Percentiles rank a stretch among this genome's conserved stretches.
Evolutionary conservation across 2,888 invertebrate species (phyloP).

Genomic region (Andrena camellia): DNA sequence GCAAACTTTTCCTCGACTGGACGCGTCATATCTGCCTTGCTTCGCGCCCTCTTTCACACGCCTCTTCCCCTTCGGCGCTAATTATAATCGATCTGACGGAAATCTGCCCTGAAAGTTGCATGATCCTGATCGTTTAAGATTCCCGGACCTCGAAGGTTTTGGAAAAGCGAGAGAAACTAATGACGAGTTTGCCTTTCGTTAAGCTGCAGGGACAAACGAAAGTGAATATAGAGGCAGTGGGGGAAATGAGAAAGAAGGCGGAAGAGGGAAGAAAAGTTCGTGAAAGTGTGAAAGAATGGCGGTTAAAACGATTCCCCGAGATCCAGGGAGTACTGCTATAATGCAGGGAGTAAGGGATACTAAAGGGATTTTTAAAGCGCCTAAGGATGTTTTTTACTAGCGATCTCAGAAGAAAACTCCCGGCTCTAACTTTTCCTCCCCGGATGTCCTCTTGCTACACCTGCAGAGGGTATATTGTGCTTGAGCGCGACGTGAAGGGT

Average conservation of each 20-base stretch:
- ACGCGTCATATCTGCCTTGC: not conserved
- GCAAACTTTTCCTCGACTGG: constrained; percentile 49
- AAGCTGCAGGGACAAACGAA: not conserved
- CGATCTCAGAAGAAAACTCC: constrained; percentile 13
- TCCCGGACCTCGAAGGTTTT: not conserved
- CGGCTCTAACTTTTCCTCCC: constrained; percentile 11
- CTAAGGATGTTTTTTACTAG: not conserved
- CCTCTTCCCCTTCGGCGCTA: not conserved
- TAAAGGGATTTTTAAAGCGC: constrained; percentile 10
- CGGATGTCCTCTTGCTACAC: constrained; percentile 7
- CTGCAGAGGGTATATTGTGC: not conserved
- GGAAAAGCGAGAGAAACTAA: not conserved
- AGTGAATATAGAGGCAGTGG: not conserved
- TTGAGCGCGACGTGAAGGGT: not conserved
- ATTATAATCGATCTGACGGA: constrained; percentile 35
- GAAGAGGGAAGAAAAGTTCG: not conserved
- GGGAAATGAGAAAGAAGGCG: not conserved
- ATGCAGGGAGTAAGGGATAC: not conserved
- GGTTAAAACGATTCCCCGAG: not conserved
- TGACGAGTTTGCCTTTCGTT: too few species aligned
- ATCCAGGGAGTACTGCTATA: not conserved
- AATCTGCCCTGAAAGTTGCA: not conserved
- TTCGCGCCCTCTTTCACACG: not conserved
- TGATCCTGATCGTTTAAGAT: not conserved
- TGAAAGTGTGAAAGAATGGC: not conserved